Evolutionary conservation across 2,113 vertebrate species (phyloP), one percentile per base, ranked within the genome.

Genomic region (Oenanthe oenanthe): DNA sequence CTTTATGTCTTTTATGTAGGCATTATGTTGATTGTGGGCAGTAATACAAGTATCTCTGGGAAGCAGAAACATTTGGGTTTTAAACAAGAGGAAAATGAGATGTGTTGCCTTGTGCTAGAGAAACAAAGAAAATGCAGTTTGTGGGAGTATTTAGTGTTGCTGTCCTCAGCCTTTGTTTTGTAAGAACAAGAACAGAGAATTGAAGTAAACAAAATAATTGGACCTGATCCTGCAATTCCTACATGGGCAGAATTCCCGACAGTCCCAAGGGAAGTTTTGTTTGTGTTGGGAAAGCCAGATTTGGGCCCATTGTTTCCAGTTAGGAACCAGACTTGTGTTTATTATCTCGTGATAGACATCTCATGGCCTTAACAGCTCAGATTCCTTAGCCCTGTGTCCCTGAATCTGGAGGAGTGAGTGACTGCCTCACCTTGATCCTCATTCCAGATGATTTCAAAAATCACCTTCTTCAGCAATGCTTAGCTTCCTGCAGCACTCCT

Each of bases 191-290:
- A 94, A 70, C 67, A 75, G 88, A 61, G 93, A 94, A 91, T 31
- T 88, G 89, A 95, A 96, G 95, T 97, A 95, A 97, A 96, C 95
- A 97, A 96, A 95, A 77, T 94, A 89, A 95, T 95, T 97, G 96
- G 91, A 95, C 68, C 83, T 48, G 43, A 65, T 97, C 91, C 92
- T 92, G 68, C 61, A 93, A 90, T 95, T 95, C 95, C 95, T 95
- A 89, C 89, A 34, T 47, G 93, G 95, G 93, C 85, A 93, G 85
- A 93, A 94, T 96, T 96, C 93, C 93, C 82, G 93, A 77, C 20
- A 86, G 75, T 96, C 92, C 81, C 85, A 85, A 93, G 88, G 71
- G 93, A 92, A 74, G 36, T 86, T 84, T 94, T 96, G 89, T 91
- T 95, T 96, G 81, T 92, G 72, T 95, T 96, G 92, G 93, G 93